These are phyloP conservation scores for Echeneis naucrates DNA, from an alignment of 2,797 vertebrate genomes.

Conservation along the genomic window DNA sequence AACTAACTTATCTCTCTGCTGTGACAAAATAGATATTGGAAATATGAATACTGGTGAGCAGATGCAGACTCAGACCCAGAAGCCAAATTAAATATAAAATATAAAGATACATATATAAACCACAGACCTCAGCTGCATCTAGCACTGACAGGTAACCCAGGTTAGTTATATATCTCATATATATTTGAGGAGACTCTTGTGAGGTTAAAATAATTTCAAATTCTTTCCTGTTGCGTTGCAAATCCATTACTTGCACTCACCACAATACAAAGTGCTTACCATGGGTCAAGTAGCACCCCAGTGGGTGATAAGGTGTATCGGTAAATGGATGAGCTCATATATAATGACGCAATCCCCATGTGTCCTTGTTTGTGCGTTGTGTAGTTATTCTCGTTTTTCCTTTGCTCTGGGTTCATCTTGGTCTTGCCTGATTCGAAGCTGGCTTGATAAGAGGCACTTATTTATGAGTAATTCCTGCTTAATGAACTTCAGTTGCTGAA, in stretches of 20 bases:
- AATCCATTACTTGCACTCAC: conserved; percentile 43
- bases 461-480: conserved; percentile 39
- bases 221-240: conserved; percentile 27
- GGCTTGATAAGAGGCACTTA: conserved; percentile 55
- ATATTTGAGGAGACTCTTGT: conserved; percentile 3
- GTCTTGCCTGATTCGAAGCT: conserved; percentile 26
- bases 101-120: conserved; percentile 43
- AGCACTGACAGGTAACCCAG: not conserved
- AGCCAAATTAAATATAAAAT: no score
- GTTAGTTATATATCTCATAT: not conserved
- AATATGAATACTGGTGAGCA: conserved; percentile 26
- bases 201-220: conserved; percentile 32
- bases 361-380: conserved; percentile 20
- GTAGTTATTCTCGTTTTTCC: conserved; percentile 41
- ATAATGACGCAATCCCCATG: conserved; percentile 73
- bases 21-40: conserved; percentile 5
- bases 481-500: conserved; percentile 36
- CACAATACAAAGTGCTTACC: conserved; percentile 32
- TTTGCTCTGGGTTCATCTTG: conserved; percentile 32
- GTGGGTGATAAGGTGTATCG: conserved; percentile 64
- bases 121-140: conserved; percentile 24
- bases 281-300: conserved; percentile 61
- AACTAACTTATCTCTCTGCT: not conserved
- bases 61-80: conserved; percentile 6
- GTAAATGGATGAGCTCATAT: conserved; percentile 76